A percentile compares a stretch with the other conserved stretches of the same genome.
Evolutionary conservation across 2,888 invertebrate genomes (phyloP).

Genomic region (Epsilonema sp.): DNA sequence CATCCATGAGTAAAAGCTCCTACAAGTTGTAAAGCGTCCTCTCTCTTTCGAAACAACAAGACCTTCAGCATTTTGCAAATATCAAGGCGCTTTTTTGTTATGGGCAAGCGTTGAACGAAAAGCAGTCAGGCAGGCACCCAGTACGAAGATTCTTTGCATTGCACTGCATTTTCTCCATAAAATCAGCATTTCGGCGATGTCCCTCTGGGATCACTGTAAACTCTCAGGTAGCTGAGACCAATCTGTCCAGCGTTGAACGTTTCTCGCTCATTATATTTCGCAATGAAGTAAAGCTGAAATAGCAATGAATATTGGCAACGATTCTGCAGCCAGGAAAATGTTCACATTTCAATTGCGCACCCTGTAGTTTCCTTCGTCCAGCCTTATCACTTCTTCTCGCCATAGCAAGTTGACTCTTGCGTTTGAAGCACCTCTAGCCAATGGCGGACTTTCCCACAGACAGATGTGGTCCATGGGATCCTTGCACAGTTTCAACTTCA

Average conservation of each 20-base stretch:
- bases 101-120: too few relatives aligned
- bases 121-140: too few relatives aligned
- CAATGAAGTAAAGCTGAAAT: background rate
- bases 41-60: too few relatives aligned
- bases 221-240: background rate
- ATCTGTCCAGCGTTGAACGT: background rate
- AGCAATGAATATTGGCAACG: background rate
- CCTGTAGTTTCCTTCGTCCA: background rate
- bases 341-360: background rate
- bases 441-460: background rate
- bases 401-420: background rate
- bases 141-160: too few relatives aligned
- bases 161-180: too few relatives aligned
- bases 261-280: background rate
- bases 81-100: too few relatives aligned
- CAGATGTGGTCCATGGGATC: background rate
- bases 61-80: too few relatives aligned
- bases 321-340: too few relatives aligned
- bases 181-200: background rate
- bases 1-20: too few relatives aligned
- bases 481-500: background rate
- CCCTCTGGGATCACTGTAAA: background rate
- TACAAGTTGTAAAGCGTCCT: too few relatives aligned
- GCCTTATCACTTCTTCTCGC: background rate
- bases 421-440: background rate